Evolutionary conservation across 2,888 invertebrate genomes (phyloP), one percentile per base, ranked within the genome.

Genomic region (Lampropteryx suffumata): DNA sequence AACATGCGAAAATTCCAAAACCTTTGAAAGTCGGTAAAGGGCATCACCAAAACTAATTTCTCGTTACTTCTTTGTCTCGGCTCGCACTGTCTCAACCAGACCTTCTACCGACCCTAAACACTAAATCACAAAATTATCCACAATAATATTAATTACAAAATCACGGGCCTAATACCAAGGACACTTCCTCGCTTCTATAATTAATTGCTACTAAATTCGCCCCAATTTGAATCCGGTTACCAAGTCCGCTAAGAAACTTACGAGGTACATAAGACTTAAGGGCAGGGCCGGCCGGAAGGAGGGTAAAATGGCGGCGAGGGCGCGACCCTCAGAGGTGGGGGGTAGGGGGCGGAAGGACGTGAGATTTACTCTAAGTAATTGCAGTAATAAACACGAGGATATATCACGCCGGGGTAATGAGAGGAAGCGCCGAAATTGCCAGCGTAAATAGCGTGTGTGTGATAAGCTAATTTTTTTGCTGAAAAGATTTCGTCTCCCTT

Each of bases 351-450:
- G 90, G 89, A 90, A 90, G 90, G 89, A 90, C 87, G 89, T 84
- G 87, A 90, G 90, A 90, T 90, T 90, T 90, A 90, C 90, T 90
- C 89, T 91, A 91, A 91, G 90, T 91, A 91, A 91, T 91, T 91
- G 90, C 90, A 85, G 90, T 91, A 90, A 90, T 91, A 90, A 90
- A 90, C 89, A 88, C 87, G 88, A 84, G 89, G 87, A 90, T 90
- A 90, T 90, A 90, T 90, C 90, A 90, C 86, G 81, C 73, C 86
- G 76, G 82, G 79, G 89, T 89, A 90, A 90, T 90, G 88, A 90
- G 86, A 87, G 88, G 88, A 89, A 90, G 84, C 84, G 79, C 64
- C 84, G 79, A 83, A 89, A 89, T 89, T 88, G 85, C 84, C 86
- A 66, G 78, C 85, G 85, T 82, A 90, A 89, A 90, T 90, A 88